Percentiles rank a stretch among this genome's conserved stretches.
phyloP scores from a whole-genome alignment of 2,113 vertebrate species.

The Anser cygnoides region DNA sequence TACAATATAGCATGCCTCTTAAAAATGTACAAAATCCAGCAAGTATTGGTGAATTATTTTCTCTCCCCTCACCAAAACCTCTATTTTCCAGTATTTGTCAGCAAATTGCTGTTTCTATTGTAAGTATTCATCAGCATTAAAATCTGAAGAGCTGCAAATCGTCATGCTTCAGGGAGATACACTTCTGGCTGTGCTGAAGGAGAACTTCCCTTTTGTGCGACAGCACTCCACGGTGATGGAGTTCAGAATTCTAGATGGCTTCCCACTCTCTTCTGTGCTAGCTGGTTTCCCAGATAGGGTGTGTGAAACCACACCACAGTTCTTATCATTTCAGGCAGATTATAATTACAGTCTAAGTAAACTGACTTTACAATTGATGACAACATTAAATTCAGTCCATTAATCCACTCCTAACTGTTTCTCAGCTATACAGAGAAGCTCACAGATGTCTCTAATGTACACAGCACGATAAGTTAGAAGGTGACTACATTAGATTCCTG shows the following conservation, averaged over 20 bases:
- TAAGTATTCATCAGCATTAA: neutral
- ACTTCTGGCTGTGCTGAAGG: neutral
- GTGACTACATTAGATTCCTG: neutral
- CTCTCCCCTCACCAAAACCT: neutral
- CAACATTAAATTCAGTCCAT: conserved; percentile 36
- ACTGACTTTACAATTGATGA: conserved; percentile 3
- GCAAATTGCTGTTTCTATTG: neutral
- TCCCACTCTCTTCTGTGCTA: neutral
- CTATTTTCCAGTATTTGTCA: neutral
- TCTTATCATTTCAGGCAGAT: neutral
- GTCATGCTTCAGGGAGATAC: neutral
- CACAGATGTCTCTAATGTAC: neutral
- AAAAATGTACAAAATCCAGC: neutral
- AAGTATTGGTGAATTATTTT: neutral
- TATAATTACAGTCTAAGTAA: conserved; percentile 40
- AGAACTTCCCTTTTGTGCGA: neutral
- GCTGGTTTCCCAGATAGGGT: neutral
- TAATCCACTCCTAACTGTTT: conserved; percentile 7
- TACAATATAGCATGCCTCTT: neutral
- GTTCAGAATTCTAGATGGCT: neutral
- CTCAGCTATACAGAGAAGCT: neutral
- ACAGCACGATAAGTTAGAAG: neutral
- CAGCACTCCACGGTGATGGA: accelerated
- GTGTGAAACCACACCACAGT: neutral
- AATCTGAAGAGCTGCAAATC: neutral